Evolutionary conservation across 1,140 invertebrate species (phyloP), one percentile per base, ranked within the genome.

Genomic region (Drosophila mojavensis): DNA sequence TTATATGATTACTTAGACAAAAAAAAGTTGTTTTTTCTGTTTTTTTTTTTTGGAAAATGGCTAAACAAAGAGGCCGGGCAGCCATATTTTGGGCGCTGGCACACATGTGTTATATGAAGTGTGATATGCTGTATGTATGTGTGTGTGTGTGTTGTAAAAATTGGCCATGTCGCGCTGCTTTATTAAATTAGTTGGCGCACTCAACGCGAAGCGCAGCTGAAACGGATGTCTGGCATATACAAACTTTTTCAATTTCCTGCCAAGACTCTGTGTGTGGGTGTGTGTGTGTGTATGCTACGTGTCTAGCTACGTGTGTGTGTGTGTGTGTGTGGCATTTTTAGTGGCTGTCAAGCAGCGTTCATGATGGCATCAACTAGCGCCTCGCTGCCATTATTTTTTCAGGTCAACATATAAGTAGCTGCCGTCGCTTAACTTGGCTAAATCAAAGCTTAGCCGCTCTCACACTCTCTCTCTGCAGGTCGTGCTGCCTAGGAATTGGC

Each of bases 231-330:
- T 64, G 74, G 62, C 74, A 78, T 81, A 89, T 75, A 79, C 80
- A 88, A 80, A 89, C 77, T 88, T 88, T 88, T 88, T 89, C 84
- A 90, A 89, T 89, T 89, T 89, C 84, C 84, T 89, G 77, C 54
- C 47, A 33, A 30, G 56, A 20, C 13, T 47, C 30, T 17, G 41
- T 43, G 61, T 28, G 50, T 61, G 10, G 28, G 26, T 20, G 15
- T 13, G 17, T 33, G 17, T 33, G 67, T 58, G 15, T 30, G 41
- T 50, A 60, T 58, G 15, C 20, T 39, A 59, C 11, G 17, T 17
- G 17, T 17, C 17, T 17, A 17, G 17, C 17, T 17, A 17, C 17
- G 33, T 62, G 68, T 36, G 17, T 39, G 51, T 5, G 51, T 61
- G 56, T 48, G 51, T 43, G 68, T 11, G 56, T 48, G 33, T 50